Conservation (phyloP, 2,888 invertebrate species). For the Cosmorhoe ocellata region DNA sequence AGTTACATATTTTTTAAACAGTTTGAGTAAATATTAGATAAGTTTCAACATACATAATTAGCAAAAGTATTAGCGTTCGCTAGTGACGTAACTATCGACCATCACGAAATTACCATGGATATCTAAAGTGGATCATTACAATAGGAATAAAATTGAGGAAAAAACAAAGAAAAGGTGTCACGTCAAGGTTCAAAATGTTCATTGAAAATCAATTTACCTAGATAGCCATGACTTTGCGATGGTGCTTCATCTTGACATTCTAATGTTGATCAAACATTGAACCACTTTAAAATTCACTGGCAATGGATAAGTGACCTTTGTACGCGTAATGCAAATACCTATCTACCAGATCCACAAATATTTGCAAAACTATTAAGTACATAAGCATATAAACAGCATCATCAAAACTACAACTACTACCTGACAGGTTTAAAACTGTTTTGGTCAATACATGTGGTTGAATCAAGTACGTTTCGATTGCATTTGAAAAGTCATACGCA, state of each 20-base stretch:
- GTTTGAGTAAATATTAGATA: no score
- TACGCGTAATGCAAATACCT: conserved; percentile 52
- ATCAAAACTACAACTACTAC: conserved; percentile 2
- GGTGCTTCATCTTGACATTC: conserved; percentile 55
- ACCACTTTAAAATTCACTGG: conserved; percentile 55
- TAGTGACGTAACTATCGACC: neutral
- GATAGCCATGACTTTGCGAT: conserved; percentile 45
- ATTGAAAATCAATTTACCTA: conserved; percentile 16
- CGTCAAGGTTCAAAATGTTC: conserved; percentile 12
- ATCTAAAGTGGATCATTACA: neutral
- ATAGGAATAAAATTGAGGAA: conserved; percentile 9
- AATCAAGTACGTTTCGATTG: no score
- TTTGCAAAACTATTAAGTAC: conserved; percentile 45
- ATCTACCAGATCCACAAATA: conserved; percentile 54
- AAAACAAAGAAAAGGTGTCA: conserved; percentile 12
- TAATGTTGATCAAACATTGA: conserved; percentile 47
- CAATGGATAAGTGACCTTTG: conserved; percentile 65
- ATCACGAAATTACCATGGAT: neutral
- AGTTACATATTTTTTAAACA: no score
- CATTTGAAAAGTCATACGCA: no score
- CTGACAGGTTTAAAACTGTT: no score
- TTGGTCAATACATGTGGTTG: no score
- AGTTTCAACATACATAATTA: no score
- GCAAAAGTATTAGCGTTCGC: neutral
- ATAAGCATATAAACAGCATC: conserved; percentile 17